Percentiles rank a stretch among this genome's conserved stretches.
Conservation (phyloP, 2,888 invertebrate species). For the Lithophane semibrunnea region DNA sequence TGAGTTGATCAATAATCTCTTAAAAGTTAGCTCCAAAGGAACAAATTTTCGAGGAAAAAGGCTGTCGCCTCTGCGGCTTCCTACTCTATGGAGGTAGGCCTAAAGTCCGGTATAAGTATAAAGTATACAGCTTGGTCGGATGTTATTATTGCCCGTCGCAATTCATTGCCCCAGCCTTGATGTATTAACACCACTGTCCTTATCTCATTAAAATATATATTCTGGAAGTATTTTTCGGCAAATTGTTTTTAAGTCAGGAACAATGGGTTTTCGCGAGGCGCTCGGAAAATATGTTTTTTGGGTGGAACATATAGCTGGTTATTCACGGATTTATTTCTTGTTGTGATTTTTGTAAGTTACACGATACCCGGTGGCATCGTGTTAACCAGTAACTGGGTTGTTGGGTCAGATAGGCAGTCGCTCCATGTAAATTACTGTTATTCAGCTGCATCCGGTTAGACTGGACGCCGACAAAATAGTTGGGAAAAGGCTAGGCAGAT, state of each 20-base stretch:
- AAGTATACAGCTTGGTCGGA: conserved; percentile 67
- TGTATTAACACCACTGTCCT: conserved; percentile 63
- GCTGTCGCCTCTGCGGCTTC: conserved; percentile 19
- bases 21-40: not conserved
- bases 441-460: not conserved
- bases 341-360: not conserved
- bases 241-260: conserved; percentile 27
- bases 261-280: conserved; percentile 4
- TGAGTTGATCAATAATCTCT: too few relatives aligned
- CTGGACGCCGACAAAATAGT: not conserved
- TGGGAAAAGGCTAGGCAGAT: not conserved
- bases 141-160: conserved; percentile 69
- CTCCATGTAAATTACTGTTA: not conserved
- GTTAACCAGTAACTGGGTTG: not conserved
- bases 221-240: conserved; percentile 28
- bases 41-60: not conserved
- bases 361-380: not conserved
- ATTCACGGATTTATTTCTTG: not conserved
- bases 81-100: conserved; percentile 60
- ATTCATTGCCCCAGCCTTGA: conserved; percentile 65
- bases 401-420: not conserved
- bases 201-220: conserved; percentile 56
- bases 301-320: not conserved
- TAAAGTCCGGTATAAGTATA: conserved; percentile 63
- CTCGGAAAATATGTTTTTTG: not conserved